Evolutionary conservation across 1,140 invertebrate genomes (phyloP).

Genomic region (Meloidogyne hapla): DNA sequence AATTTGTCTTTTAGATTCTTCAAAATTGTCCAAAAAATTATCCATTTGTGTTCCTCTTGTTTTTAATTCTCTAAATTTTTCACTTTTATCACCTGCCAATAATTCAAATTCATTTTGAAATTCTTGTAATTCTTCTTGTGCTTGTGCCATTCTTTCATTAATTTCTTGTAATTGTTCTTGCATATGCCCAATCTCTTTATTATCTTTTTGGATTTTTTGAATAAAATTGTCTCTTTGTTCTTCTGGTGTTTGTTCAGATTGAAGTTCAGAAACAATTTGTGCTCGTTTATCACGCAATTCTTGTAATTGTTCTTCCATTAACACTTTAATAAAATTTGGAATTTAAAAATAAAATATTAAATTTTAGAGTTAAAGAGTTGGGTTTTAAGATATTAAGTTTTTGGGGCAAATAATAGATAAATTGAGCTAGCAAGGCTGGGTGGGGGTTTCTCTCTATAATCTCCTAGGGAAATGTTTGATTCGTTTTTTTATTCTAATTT

Average conservation of each 20-base stretch:
- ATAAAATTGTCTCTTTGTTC: slow-evolving; percentile 40
- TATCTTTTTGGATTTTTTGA: slow-evolving; percentile 46
- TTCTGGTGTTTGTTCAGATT: slow-evolving; percentile 39
- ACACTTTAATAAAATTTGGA: slow-evolving; percentile 40
- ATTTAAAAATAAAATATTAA: neutral
- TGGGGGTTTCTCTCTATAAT: too few species aligned
- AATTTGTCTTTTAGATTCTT: slow-evolving; percentile 30
- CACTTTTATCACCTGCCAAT: slow-evolving; percentile 42
- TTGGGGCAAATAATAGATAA: too few species aligned
- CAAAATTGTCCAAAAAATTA: slow-evolving; percentile 39
- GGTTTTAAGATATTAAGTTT: too few species aligned
- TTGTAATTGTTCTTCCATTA: slow-evolving; percentile 46
- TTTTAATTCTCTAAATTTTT: slow-evolving; percentile 43
- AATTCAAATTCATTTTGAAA: slow-evolving; percentile 50
- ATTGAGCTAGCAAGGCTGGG: too few species aligned
- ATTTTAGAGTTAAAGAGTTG: too few species aligned
- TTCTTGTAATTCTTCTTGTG: slow-evolving; percentile 43
- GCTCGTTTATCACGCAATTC: slow-evolving; percentile 36
- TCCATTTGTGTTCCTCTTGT: slow-evolving; percentile 40
- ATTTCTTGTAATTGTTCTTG: slow-evolving; percentile 43
- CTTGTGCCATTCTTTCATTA: slow-evolving; percentile 38
- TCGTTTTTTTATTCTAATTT: too few species aligned
- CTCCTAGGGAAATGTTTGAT: too few species aligned
- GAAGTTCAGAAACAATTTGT: slow-evolving; percentile 30
- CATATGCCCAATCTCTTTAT: slow-evolving; percentile 47